Evolutionary conservation across 2,797 vertebrate genomes (phyloP).

Genomic region (Acanthurus lineatus): DNA sequence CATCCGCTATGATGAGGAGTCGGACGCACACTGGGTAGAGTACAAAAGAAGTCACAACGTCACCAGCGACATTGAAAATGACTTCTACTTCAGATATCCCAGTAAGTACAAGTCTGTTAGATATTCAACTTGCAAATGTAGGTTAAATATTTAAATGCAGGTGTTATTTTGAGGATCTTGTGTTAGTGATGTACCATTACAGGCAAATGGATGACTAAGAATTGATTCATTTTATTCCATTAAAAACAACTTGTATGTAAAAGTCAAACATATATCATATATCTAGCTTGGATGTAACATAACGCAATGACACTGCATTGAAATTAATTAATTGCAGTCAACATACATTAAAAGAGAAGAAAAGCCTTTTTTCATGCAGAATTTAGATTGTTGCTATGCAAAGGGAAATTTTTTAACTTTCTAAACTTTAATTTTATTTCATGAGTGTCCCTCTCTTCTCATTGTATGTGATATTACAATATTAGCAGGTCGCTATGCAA

Average conservation of each 20-base stretch:
- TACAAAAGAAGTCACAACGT: slow-evolving; percentile 76
- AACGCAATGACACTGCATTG: slow-evolving; percentile 1
- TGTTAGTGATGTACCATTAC: not conserved
- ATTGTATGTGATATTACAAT: not conserved
- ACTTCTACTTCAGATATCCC: slow-evolving; percentile 97
- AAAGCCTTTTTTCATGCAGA: not conserved
- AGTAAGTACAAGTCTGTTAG: slow-evolving; percentile 88
- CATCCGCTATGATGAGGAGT: slow-evolving; percentile 88
- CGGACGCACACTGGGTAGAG: slow-evolving; percentile 86
- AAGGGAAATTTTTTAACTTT: not conserved
- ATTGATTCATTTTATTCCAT: not conserved
- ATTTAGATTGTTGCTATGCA: not conserved
- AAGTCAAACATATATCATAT: not conserved
- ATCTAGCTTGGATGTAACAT: not conserved
- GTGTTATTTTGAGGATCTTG: not conserved
- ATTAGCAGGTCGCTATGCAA: not conserved
- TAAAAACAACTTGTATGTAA: not conserved
- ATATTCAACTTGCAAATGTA: too few relatives aligned
- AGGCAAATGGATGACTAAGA: not conserved
- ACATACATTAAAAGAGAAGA: not conserved
- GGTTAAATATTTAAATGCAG: not conserved
- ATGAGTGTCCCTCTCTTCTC: not conserved
- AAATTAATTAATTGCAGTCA: not conserved
- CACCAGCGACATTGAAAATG: slow-evolving; percentile 90
- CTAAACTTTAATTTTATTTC: not conserved